Base-by-base conservation (phyloP, 2,113 vertebrate species). In the Zosterops borbonicus region DNA sequence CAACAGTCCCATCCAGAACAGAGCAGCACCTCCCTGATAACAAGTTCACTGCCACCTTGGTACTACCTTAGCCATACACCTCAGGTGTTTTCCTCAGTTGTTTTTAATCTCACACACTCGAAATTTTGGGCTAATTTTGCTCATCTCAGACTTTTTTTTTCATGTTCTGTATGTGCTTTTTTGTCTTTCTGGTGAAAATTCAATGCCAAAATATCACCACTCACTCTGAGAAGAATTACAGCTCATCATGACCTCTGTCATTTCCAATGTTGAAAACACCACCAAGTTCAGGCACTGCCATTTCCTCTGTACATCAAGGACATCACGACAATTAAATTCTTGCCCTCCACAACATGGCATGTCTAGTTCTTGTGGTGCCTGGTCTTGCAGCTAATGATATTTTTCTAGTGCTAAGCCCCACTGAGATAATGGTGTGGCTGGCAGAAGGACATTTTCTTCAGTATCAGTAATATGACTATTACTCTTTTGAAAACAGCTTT, bases 391-490 rank as follows among this genome's bases (percentile, higher is more conserved):
- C 21, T 86, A 88, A 91, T 47, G 59, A 52, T 22, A 42, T 83
- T 83, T 95, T 67, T 33, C 47, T 80, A 77, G 55, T 2, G 3
- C 52, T 93, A 91, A 83, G 16, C n/a, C 79, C 91, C 6, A 8
- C 90, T 83, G 95, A 88, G 84, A 88, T 91, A 91, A 95, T 49
- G 60, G 59, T 76, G 29, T 83, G 59, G 46, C 39, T 87, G 70
- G 46, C 46, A 91, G 76, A 90, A 83, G 46, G 37, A 90, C 60
- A 49, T 23, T 52, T 95, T 63, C 78, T 90, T 83, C 41, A 17
- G 55, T 46, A 70, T 50, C 58, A 55, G 27, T 80, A 83, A 77
- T 86, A 83, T n/a, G 35, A 64, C 68, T 70, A 67, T 59, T 63
- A 62, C 9, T 69, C 9, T 67, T 93, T 52, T 59, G 27, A 68